Percentiles rank a stretch among this genome's conserved stretches.
These are phyloP conservation scores for Philereme vetulata DNA, from an alignment of 2,888 invertebrate species.

Conservation along the genomic window DNA sequence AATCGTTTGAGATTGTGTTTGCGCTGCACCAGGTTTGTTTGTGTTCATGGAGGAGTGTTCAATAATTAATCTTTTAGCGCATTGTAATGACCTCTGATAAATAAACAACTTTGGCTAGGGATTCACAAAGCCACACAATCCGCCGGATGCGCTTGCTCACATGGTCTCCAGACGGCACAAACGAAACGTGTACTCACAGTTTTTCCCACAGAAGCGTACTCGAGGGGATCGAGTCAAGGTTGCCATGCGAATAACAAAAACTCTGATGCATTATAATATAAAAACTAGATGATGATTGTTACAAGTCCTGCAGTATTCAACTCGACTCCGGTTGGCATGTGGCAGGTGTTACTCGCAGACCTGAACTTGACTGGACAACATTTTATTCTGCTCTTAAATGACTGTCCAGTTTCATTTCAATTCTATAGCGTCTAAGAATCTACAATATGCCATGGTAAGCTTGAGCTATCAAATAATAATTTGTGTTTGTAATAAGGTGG, in stretches of 20 bases:
- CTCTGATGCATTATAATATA: conserved; percentile 59
- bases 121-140: conserved; percentile 53
- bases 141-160: conserved; percentile 77
- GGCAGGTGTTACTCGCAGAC: conserved; percentile 67
- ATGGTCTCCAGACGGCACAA: conserved; percentile 76
- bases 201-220: conserved; percentile 76
- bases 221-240: conserved; percentile 74
- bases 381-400: conserved; percentile 57
- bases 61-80: conserved; percentile 51
- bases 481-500: not conserved
- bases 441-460: too few relatives aligned
- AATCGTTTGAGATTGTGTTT: not conserved
- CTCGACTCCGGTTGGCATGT: conserved; percentile 54
- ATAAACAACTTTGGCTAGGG: conserved; percentile 51
- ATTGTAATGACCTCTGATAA: conserved; percentile 56
- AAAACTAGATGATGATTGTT: conserved; percentile 61
- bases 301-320: conserved; percentile 62
- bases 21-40: conserved; percentile 22
- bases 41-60: conserved; percentile 38
- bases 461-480: too few relatives aligned
- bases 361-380: conserved; percentile 70
- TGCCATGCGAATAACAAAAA: conserved; percentile 76
- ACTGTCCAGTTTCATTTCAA: conserved; percentile 46
- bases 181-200: conserved; percentile 66
- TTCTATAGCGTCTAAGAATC: too few relatives aligned